Base-by-base conservation (phyloP, 2,888 invertebrate species). In the Oligia fasciuncula region DNA sequence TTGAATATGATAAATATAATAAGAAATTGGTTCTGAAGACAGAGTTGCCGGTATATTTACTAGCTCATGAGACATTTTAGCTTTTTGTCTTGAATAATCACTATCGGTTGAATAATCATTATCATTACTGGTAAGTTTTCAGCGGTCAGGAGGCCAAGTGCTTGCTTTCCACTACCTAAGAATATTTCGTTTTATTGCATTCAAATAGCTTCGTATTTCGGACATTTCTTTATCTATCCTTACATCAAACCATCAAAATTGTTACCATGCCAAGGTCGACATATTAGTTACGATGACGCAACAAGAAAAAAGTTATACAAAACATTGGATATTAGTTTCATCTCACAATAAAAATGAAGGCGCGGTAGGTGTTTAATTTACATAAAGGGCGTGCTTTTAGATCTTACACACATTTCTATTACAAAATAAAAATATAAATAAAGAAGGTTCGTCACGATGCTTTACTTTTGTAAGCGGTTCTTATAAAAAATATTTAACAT, bases 381-480 rank as follows among this genome's bases (percentile, higher is more conserved):
- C 51, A 19, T 75, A 79, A 79, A 81, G 83, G 85, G 79, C 74
- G 43, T 6, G 69, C 6, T 62, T 51, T 77, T 65, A 69, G 13
- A 51, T 40, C 68, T 60, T 49, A 57, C 46, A 35, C 46, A 19
- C 17, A 73, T 49, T 57, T 51, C 1, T 68, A 4, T 78, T 13
- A 35, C 2, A 46, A 51, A 76, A 77, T 23, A 40, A 40, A 35
- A 66, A 49, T 54, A 54, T 19, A 0, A 29, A 29, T n/a, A 1
- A 35, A 77, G 54, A 77, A 77, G 76, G 29, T 11, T n/a, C 29
- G 35, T 46, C 13, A 29, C 19, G 8, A 2, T 35, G 46, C 19
- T 29, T 68, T 9, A 40, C 19, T 19, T 19, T 19, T 11, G 11
- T 35, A 19, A 11, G 11, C 17, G 11, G 19, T 19, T 35, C 11